phyloP scores from a whole-genome alignment of 2,113 vertebrate genomes.

The Puffinus mauretanicus region DNA sequence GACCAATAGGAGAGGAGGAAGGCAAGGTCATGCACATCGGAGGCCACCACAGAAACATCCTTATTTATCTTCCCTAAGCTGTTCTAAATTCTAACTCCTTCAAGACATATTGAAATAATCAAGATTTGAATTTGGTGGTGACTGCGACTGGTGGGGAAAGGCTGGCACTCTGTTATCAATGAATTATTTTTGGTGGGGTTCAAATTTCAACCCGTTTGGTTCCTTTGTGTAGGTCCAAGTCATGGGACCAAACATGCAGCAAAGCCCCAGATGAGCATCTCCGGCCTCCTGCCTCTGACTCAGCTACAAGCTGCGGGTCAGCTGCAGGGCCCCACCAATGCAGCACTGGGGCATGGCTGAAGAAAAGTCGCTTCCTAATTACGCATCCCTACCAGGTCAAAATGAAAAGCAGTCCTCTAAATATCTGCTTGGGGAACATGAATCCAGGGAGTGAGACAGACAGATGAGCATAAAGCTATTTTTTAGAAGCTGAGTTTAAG shows the following conservation, averaged over 20 bases:
- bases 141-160: not conserved
- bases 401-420: not conserved
- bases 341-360: not conserved
- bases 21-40: slow-evolving; percentile 5
- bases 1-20: not conserved
- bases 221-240: not conserved
- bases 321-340: not conserved
- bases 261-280: not conserved
- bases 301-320: not conserved
- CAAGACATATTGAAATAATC: not conserved
- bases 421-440: not conserved
- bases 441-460: not conserved
- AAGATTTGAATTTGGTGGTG: not conserved
- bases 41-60: not conserved
- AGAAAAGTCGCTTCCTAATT: not conserved
- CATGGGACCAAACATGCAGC: not conserved
- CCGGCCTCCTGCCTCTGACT: not conserved
- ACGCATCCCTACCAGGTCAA: not conserved
- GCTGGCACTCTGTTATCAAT: not conserved
- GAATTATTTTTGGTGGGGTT: not conserved
- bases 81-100: slow-evolving; percentile 29
- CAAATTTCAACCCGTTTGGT: not conserved
- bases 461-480: not conserved
- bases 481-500: slow-evolving; percentile 18
- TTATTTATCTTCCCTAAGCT: slow-evolving; percentile 32